Percentiles rank a stretch among this genome's conserved stretches.
Evolutionary conservation across 1,140 invertebrate genomes (phyloP).

Genomic region (Uloborus diversus): DNA sequence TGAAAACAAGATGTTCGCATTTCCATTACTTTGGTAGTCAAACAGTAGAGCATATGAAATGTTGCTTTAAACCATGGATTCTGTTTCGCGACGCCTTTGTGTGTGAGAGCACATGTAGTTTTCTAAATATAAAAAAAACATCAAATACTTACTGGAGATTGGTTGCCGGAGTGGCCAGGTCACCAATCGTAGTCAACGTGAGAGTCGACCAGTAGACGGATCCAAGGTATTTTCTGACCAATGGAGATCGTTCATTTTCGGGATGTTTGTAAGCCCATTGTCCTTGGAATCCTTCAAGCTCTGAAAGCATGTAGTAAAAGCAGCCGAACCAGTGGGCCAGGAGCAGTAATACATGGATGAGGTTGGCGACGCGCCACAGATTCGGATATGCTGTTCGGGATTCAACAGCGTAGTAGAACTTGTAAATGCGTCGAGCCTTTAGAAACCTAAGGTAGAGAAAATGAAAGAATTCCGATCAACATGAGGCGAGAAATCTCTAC

Average conservation of each 20-base stretch:
- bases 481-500: too few relatives aligned
- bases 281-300: constrained; percentile 88
- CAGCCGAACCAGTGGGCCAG: constrained; percentile 97
- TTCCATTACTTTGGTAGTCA: too few relatives aligned
- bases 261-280: constrained; percentile 86
- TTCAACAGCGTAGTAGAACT: constrained; percentile 96
- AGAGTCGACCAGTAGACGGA: constrained; percentile 96
- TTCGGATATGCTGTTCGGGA: constrained; percentile 94
- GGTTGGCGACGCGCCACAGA: constrained; percentile 91
- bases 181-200: constrained; percentile 93
- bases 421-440: constrained; percentile 87
- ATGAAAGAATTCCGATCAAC: too few relatives aligned
- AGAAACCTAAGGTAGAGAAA: constrained; percentile 63
- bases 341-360: constrained; percentile 93
- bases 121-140: too few relatives aligned
- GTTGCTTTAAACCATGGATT: too few relatives aligned
- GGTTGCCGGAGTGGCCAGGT: constrained; percentile 91
- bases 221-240: constrained; percentile 91
- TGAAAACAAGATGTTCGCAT: too few relatives aligned
- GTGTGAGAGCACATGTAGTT: too few relatives aligned
- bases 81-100: too few relatives aligned
- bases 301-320: constrained; percentile 94
- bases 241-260: constrained; percentile 76
- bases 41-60: too few relatives aligned
- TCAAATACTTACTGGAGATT: constrained; percentile 89